Percentiles rank a stretch among this genome's conserved stretches.
phyloP scores from a whole-genome alignment of 2,113 vertebrate species.

The Nycticorax nycticorax region DNA sequence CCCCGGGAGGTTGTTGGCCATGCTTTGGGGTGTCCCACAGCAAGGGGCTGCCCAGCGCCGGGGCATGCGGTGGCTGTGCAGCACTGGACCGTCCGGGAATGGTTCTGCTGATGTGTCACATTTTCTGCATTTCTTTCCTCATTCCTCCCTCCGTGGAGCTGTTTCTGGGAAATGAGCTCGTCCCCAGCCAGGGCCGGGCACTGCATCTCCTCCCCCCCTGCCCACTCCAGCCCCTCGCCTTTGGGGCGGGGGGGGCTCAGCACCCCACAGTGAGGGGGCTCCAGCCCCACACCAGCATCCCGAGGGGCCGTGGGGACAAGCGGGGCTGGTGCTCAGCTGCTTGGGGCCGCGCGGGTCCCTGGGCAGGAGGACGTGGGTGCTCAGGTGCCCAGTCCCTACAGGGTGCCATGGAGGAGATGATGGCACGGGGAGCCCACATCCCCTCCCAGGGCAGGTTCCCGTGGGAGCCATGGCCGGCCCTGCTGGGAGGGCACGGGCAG shows the following conservation, averaged over 20 bases:
- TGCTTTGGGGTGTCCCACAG: background rate
- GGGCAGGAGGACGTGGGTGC: background rate
- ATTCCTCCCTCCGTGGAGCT: conserved; percentile 2
- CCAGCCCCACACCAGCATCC: rapidly evolving
- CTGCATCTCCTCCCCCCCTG: background rate
- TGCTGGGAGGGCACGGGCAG: too few relatives aligned
- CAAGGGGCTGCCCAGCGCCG: background rate
- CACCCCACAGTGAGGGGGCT: background rate
- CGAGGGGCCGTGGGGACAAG: rapidly evolving
- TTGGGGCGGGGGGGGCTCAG: background rate
- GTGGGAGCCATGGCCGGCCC: rapidly evolving
- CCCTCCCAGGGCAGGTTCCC: background rate
- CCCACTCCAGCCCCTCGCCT: background rate
- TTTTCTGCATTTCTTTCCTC: conserved; percentile 55
- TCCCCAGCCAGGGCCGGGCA: background rate
- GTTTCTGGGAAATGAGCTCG: background rate
- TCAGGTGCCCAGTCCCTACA: rapidly evolving
- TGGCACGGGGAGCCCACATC: rapidly evolving
- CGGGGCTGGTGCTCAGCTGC: background rate
- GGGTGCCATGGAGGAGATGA: rapidly evolving
- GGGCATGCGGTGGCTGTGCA: rapidly evolving
- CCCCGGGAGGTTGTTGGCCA: rapidly evolving
- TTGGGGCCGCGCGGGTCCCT: background rate
- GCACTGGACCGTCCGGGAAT: background rate
- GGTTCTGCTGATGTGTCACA: conserved; percentile 67